phyloP scores from a whole-genome alignment of 2,797 vertebrate genomes.

The Hemibagrus guttatus region DNA sequence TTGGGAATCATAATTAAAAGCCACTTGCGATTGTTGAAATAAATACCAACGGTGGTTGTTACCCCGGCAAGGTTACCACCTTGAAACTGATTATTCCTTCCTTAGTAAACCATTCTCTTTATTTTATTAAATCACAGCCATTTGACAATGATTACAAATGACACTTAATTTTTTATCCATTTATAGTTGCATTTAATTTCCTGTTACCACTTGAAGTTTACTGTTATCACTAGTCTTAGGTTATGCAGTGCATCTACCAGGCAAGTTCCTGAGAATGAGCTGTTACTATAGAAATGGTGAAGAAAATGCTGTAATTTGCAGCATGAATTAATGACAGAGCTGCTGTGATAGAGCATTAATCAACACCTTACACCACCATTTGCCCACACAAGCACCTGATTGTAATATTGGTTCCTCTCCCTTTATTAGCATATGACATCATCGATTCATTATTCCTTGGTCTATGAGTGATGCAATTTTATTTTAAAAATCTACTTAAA shows the following conservation, averaged over 20 bases:
- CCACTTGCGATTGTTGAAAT: too few species aligned
- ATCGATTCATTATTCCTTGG: not conserved
- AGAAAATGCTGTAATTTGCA: not conserved
- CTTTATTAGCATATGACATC: not conserved
- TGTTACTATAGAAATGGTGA: not conserved
- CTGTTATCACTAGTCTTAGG: not conserved
- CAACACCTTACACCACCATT: not conserved
- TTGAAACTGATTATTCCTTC: not conserved
- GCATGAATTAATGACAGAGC: not conserved
- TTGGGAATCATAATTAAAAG: not conserved
- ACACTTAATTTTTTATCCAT: not conserved
- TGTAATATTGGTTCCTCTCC: not conserved
- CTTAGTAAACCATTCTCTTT: not conserved
- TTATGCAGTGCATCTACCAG: not conserved
- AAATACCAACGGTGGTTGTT: not conserved
- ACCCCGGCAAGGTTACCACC: not conserved
- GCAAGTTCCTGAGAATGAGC: not conserved
- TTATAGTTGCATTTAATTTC: not conserved
- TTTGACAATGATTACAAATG: not conserved
- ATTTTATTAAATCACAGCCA: not conserved
- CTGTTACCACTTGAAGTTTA: too few species aligned
- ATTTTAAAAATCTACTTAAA: not conserved
- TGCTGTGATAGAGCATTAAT: not conserved
- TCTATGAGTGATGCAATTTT: not conserved
- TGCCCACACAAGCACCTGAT: not conserved